These are phyloP conservation scores for Carassius carassius DNA, from an alignment of 2,113 vertebrate genomes.

Conservation along the genomic window DNA sequence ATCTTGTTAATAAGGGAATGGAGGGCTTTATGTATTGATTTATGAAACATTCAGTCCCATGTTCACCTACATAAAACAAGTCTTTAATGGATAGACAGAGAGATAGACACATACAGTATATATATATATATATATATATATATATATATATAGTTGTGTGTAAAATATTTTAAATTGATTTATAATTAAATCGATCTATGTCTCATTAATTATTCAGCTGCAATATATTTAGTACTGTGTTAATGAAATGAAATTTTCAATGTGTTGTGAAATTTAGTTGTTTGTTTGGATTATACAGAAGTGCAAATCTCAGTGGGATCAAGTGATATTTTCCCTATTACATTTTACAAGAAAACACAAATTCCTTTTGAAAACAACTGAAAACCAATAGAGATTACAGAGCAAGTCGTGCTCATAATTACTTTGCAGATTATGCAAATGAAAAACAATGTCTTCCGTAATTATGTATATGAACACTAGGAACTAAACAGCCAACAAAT, in stretches of 20 bases:
- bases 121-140: not conserved
- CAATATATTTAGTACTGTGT: constrained; percentile 27
- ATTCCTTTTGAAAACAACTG: constrained; percentile 58
- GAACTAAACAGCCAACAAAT: constrained; percentile 53
- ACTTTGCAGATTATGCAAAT: constrained; percentile 77
- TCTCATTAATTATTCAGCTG: constrained; percentile 5
- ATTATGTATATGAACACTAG: constrained; percentile 65
- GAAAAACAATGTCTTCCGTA: constrained; percentile 70
- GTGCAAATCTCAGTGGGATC: constrained; percentile 73
- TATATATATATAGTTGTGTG: not conserved
- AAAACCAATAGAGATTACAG: constrained; percentile 70
- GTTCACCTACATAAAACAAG: not conserved
- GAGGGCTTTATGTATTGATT: not conserved
- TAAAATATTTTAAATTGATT: not conserved
- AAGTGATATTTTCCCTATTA: constrained; percentile 71
- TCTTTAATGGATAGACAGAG: not conserved
- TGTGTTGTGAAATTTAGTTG: constrained; percentile 74
- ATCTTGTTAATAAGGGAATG: constrained; percentile 53
- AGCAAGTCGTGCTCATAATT: constrained; percentile 77
- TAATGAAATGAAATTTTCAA: constrained; percentile 32
- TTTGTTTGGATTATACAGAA: constrained; percentile 73
- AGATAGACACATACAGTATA: not conserved
- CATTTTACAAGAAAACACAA: constrained; percentile 64
- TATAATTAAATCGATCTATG: not conserved
- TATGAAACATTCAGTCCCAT: not conserved